A percentile compares a stretch with the other conserved stretches of the same genome.
Evolutionary conservation across 2,113 vertebrate genomes (phyloP).

Genomic region (Nestor notabilis): DNA sequence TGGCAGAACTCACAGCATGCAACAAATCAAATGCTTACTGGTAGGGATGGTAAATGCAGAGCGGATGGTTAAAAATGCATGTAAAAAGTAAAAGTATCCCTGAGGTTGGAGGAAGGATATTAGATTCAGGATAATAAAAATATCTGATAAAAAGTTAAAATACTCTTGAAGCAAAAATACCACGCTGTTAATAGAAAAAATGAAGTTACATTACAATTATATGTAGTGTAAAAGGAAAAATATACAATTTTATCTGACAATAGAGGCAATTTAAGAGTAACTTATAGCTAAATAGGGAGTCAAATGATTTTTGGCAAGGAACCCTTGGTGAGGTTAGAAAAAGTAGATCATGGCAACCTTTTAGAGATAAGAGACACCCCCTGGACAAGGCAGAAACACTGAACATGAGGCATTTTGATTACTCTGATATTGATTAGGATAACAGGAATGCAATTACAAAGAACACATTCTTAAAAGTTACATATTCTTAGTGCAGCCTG

Average conservation of each 20-base stretch:
- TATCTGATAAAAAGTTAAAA: neutral
- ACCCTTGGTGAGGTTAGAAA: neutral
- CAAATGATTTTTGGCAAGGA: neutral
- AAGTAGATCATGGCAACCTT: conserved; percentile 43
- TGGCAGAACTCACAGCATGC: neutral
- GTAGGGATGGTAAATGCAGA: neutral
- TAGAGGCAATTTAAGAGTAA: neutral
- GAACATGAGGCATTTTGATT: conserved; percentile 60
- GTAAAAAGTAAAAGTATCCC: neutral
- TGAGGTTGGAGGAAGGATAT: neutral
- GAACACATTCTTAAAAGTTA: conserved; percentile 8
- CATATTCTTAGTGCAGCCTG: neutral
- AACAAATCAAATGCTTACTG: neutral
- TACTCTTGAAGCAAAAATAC: conserved; percentile 2
- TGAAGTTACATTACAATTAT: neutral
- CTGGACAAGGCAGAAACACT: conserved; percentile 26
- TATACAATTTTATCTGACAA: neutral
- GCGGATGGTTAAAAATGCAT: neutral
- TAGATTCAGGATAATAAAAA: neutral
- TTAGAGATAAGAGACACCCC: conserved; percentile 50
- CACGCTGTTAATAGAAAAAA: neutral
- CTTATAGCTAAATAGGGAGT: conserved; percentile 28
- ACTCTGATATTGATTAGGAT: conserved; percentile 38
- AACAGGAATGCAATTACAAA: conserved; percentile 37
- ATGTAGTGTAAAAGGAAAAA: neutral